Conservation (phyloP, 2,888 invertebrate species). For the Coenonympha arcania region DNA sequence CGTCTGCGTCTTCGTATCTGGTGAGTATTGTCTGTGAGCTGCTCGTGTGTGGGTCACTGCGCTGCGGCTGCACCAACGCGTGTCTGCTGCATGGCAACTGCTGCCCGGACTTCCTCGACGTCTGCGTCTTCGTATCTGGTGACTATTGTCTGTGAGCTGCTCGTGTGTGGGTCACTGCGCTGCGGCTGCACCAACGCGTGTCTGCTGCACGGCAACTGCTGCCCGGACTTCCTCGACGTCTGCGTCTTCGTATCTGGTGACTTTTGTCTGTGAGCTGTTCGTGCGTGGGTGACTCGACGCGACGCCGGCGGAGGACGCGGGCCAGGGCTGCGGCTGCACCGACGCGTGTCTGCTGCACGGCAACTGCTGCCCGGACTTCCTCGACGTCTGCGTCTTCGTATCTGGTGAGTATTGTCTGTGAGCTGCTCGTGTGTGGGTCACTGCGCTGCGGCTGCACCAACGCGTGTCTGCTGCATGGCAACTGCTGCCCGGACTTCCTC, state of each 20-base stretch:
- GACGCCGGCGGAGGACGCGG: background rate
- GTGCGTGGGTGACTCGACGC: no score
- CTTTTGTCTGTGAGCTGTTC: no score
- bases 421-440: no score
- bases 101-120: constrained; percentile 50
- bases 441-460: no score
- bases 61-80: background rate
- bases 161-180: background rate
- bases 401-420: no score
- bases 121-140: background rate
- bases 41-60: no score
- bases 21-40: no score
- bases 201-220: constrained; percentile 72
- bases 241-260: constrained; percentile 63
- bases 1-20: constrained; percentile 60
- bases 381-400: constrained; percentile 68
- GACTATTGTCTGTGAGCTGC: background rate
- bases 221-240: constrained; percentile 77
- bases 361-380: constrained; percentile 80
- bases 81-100: constrained; percentile 75
- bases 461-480: constrained; percentile 63
- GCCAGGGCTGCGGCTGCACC: constrained; percentile 73
- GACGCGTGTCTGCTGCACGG: constrained; percentile 65
- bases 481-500: no score
- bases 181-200: constrained; percentile 78